A percentile compares a stretch with the other conserved stretches of the same genome.
Evolutionary conservation across 2,113 vertebrate species (phyloP).

Genomic region (Miniopterus natalensis): DNA sequence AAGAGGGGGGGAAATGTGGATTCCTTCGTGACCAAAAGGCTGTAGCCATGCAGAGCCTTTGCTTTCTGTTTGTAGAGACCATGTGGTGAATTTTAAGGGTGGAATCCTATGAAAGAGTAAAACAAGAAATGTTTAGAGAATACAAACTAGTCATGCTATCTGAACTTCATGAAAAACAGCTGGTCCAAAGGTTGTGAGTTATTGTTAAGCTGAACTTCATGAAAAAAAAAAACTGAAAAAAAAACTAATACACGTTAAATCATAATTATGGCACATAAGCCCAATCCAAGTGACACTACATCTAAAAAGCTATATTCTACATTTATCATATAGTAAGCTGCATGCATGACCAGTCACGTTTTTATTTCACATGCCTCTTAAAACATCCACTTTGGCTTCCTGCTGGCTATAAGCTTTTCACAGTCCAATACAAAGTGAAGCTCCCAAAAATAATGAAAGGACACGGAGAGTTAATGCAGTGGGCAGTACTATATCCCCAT

Average conservation of each 20-base stretch:
- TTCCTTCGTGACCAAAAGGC: not conserved
- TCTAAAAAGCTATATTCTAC: not conserved
- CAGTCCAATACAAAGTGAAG: conserved; percentile 8
- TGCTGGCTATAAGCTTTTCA: conserved; percentile 29
- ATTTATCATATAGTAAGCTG: conserved; percentile 38
- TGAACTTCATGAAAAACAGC: not conserved
- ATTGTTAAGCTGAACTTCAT: not conserved
- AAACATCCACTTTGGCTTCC: conserved; percentile 51
- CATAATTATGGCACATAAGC: not conserved
- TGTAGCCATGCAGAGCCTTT: not conserved
- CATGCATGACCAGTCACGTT: not conserved
- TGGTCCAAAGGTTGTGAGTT: no score
- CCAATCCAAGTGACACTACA: not conserved
- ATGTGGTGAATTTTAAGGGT: conserved; percentile 62
- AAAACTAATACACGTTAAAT: conserved; percentile 13
- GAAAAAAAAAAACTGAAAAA: not conserved
- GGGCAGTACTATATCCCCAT: not conserved
- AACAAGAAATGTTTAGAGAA: conserved; percentile 60
- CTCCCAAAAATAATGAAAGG: conserved; percentile 62
- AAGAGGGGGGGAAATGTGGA: not conserved
- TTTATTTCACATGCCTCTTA: conserved; percentile 49
- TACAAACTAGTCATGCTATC: conserved; percentile 56
- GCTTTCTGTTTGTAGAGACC: not conserved
- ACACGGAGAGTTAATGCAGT: not conserved
- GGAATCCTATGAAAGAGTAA: conserved; percentile 60